These are phyloP conservation scores for Caenorhabditis virilis DNA, from an alignment of 2,888 invertebrate species.

Conservation along the genomic window DNA sequence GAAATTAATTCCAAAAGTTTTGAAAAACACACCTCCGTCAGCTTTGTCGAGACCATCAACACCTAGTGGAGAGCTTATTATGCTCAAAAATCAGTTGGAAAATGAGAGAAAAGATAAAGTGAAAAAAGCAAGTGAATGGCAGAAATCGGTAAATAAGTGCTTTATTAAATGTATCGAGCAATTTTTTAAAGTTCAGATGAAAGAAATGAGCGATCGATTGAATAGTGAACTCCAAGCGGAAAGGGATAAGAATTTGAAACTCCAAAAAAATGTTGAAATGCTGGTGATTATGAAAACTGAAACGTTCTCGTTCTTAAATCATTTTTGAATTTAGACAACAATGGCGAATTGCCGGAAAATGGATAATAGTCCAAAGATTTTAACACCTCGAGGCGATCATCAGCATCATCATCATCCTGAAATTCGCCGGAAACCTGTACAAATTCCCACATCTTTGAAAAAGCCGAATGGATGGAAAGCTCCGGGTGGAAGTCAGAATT, in stretches of 20 bases:
- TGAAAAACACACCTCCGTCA: no score
- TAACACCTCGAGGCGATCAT: no score
- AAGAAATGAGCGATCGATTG: constrained; percentile 4
- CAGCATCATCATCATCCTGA: no score
- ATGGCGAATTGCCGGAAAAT: no score
- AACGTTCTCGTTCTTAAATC: neutral
- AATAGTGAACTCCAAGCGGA: constrained; percentile 1
- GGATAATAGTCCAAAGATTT: no score
- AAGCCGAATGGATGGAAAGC: no score
- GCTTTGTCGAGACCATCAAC: constrained; percentile 7
- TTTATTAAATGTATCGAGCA: neutral
- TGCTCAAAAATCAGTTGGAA: constrained; percentile 33
- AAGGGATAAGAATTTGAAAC: neutral
- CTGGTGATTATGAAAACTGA: constrained; percentile 1
- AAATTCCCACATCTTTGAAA: no score
- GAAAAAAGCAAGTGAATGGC: constrained; percentile 12
- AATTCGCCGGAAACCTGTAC: no score
- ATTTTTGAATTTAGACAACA: neutral
- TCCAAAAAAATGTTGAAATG: constrained; percentile 17
- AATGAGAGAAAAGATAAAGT: constrained; percentile 20
- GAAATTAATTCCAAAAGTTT: no score
- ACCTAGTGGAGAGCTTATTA: constrained; percentile 28
- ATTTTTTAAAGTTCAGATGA: constrained; percentile 3
- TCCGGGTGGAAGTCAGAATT: no score
- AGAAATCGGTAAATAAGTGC: constrained; percentile 8